Conservation (phyloP, 2,888 invertebrate genomes). For the Caenorhabditis sinica region DNA sequence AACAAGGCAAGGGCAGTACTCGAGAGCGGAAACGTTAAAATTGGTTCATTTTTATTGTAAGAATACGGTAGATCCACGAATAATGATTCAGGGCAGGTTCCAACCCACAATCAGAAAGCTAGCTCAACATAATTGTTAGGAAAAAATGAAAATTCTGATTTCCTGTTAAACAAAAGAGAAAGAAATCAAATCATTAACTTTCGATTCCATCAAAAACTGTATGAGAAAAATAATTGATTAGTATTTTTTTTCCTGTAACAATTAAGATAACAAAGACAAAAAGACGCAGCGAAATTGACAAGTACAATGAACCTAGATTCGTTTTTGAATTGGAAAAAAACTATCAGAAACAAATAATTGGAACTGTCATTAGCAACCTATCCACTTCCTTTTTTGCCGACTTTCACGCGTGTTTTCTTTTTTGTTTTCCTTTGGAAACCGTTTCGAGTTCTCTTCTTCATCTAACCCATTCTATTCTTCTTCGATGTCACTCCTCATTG, state of each 20-base stretch:
- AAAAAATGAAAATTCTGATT: not conserved
- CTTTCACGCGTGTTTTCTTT: slow-evolving; percentile 2
- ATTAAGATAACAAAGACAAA: slow-evolving; percentile 22
- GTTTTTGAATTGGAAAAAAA: not conserved
- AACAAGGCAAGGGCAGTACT: slow-evolving; percentile 29
- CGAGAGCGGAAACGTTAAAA: slow-evolving; percentile 29
- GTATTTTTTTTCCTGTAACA: slow-evolving; percentile 9
- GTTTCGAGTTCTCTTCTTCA: slow-evolving; percentile 14
- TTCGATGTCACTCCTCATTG: slow-evolving; percentile 44
- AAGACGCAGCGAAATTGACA: slow-evolving; percentile 3
- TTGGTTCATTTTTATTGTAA: not conserved
- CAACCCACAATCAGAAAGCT: too few relatives aligned
- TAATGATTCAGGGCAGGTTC: too few relatives aligned
- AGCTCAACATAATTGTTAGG: too few relatives aligned
- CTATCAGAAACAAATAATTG: not conserved
- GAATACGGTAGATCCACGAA: not conserved
- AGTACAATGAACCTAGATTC: slow-evolving; percentile 44
- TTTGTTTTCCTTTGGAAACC: slow-evolving; percentile 11
- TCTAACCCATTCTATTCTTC: not conserved
- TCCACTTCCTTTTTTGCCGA: not conserved
- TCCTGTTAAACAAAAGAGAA: not conserved
- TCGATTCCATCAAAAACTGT: not conserved
- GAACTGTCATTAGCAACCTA: slow-evolving; percentile 3
- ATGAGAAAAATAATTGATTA: slow-evolving; percentile 23
- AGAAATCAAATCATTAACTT: not conserved